Conservation (phyloP, 92 coral and sea anemone species). For the Plumapathes pennacea region DNA sequence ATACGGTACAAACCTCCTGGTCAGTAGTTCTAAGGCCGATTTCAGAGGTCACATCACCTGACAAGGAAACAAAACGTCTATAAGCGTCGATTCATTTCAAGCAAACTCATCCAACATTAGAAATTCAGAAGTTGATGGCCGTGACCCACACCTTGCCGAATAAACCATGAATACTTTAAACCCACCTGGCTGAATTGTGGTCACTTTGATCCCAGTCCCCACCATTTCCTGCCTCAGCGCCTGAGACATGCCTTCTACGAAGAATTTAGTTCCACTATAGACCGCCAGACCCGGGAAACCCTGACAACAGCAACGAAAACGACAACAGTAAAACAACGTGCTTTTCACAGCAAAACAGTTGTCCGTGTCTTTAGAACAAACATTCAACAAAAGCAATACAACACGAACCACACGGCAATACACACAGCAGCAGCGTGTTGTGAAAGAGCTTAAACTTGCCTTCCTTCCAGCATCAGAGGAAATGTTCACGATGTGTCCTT, state of each 20-base stretch:
- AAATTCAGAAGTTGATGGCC: no score
- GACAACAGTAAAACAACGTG: no score
- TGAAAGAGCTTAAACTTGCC: no score
- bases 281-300: conserved; percentile 72
- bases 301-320: no score
- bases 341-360: no score
- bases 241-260: conserved; percentile 75
- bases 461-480: conserved; percentile 83
- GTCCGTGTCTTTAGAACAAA: no score
- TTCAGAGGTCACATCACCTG: conserved; percentile 82
- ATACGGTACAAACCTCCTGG: conserved; percentile 54
- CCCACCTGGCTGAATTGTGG: conserved; percentile 87
- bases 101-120: no score
- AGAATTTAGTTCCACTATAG: conserved; percentile 80
- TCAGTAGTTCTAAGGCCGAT: conserved; percentile 55
- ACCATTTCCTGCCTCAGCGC: conserved; percentile 73
- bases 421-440: no score
- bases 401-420: no score
- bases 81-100: neutral
- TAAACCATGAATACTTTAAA: no score
- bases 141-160: no score
- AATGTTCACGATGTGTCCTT: conserved; percentile 76
- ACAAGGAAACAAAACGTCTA: neutral
- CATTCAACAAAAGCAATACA: no score
- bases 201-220: conserved; percentile 78